Evolutionary conservation across 2,797 vertebrate genomes (phyloP).

Genomic region (Synaphobranchus kaupii): DNA sequence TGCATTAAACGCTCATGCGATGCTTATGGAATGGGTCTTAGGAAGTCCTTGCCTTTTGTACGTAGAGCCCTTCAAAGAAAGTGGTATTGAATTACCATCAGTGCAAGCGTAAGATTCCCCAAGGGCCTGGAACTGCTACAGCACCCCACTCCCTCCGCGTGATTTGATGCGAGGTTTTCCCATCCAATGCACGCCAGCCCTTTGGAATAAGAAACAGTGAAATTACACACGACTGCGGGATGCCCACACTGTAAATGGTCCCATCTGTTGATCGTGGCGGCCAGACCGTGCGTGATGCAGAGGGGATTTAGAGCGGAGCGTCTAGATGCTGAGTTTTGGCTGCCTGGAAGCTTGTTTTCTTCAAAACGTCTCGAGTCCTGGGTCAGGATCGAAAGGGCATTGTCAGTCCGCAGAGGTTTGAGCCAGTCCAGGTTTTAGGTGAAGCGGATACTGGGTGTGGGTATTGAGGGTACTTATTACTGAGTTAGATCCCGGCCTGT

Average conservation of each 20-base stretch:
- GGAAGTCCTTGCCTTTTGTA: neutral
- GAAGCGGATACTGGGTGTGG: neutral
- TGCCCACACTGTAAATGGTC: conserved; percentile 17
- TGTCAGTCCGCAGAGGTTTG: neutral
- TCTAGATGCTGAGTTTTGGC: neutral
- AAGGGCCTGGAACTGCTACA: neutral
- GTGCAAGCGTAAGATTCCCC: no score
- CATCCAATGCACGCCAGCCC: neutral
- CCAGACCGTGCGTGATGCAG: neutral
- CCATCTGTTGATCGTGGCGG: conserved; percentile 10
- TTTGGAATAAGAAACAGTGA: conserved; percentile 13
- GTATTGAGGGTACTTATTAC: neutral
- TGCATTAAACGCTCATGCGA: neutral
- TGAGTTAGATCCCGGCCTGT: neutral
- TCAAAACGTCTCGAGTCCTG: neutral
- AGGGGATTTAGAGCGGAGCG: neutral
- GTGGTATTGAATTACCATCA: neutral
- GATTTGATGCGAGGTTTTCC: conserved; percentile 25
- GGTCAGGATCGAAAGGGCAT: neutral
- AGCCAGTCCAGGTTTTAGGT: neutral
- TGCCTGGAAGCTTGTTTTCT: conserved; percentile 6
- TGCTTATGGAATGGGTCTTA: neutral
- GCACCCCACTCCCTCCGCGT: neutral
- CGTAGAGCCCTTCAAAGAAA: neutral
- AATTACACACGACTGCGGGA: conserved; percentile 12